Evolutionary conservation across 2,888 invertebrate species (phyloP), one percentile per base, ranked within the genome.

Genomic region (Tholera decimalis): DNA sequence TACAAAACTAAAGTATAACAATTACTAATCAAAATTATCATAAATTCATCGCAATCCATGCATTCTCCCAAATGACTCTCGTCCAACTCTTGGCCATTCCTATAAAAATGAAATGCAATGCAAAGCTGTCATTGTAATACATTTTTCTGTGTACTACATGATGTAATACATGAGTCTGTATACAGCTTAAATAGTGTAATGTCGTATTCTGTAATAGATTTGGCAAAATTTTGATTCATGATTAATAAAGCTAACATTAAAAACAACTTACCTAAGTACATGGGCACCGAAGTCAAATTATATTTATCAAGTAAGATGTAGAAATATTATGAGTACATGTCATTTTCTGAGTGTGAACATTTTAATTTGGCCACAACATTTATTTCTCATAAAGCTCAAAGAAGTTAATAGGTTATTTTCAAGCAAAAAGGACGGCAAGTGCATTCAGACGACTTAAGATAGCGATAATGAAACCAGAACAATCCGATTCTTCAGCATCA

Each of bases 1-100:
- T 86, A 89, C 73, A 90, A 93, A 93, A 92, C 89, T 90, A 89
- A 56, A 86, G 91, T 93, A 93, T 86, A 91, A 49, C 18, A 58
- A 15, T 15, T 22, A 73, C 83, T 85, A 88, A 74, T 91, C 89
- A 91, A 93, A 93, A 90, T 64, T 64, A 79, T 50, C 24, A 35
- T 66, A 66, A 63, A 66, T 67, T 60, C 68, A 56, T 79, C 69
- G 50, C 51, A 77, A 83, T 83, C 79, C 76, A 84, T 79, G 73
- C 77, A 77, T 82, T 76, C 65, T 63, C 15, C 41, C 57, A 75
- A 75, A 33, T 24, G 44, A 58, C 26, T 0, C 47, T n/a, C n/a
- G n/a, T n/a, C n/a, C n/a, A n/a, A n/a, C n/a, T n/a, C 30, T 30
- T 20, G 15, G 18, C 20, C 51, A 67, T 73, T 61, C 37, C 46